Evolutionary conservation across 2,888 invertebrate species (phyloP).

Genomic region (Spialia ferax): DNA sequence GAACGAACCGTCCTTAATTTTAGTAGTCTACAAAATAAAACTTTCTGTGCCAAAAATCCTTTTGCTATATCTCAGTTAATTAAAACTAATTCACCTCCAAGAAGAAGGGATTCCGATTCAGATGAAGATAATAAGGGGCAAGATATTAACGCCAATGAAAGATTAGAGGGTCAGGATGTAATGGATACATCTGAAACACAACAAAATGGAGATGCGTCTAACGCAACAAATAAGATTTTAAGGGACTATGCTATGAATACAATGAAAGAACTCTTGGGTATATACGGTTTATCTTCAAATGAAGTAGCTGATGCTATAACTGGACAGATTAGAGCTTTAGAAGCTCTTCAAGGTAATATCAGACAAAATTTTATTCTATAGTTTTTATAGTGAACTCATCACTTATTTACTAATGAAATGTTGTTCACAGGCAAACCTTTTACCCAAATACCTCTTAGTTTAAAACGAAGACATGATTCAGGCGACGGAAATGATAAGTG

Average conservation of each 20-base stretch:
- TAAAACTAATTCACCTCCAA: slow-evolving; percentile 83
- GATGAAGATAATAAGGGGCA: slow-evolving; percentile 81
- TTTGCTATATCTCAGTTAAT: slow-evolving; percentile 86
- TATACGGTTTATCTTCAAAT: slow-evolving; percentile 90
- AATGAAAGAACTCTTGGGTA: slow-evolving; percentile 92
- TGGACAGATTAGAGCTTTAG: slow-evolving; percentile 89
- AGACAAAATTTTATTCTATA: background rate
- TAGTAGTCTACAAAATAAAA: slow-evolving; percentile 82
- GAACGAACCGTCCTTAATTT: slow-evolving; percentile 80
- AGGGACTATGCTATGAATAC: slow-evolving; percentile 93
- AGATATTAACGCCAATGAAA: slow-evolving; percentile 81
- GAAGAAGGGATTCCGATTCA: slow-evolving; percentile 83
- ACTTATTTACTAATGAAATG: too few species aligned
- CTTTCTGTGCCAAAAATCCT: slow-evolving; percentile 86
- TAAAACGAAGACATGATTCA: slow-evolving; percentile 78
- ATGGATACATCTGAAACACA: slow-evolving; percentile 68
- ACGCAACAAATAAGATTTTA: slow-evolving; percentile 88
- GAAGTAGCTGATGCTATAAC: slow-evolving; percentile 91
- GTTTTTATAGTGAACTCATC: too few species aligned
- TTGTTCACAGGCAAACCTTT: slow-evolving; percentile 71
- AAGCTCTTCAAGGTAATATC: slow-evolving; percentile 89
- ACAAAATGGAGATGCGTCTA: slow-evolving; percentile 76
- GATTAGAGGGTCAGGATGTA: slow-evolving; percentile 70
- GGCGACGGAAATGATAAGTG: slow-evolving; percentile 74
- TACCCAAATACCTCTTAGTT: slow-evolving; percentile 74